Evolutionary conservation across 2,888 invertebrate genomes (phyloP).

Genomic region (Hyposoter dolosus): DNA sequence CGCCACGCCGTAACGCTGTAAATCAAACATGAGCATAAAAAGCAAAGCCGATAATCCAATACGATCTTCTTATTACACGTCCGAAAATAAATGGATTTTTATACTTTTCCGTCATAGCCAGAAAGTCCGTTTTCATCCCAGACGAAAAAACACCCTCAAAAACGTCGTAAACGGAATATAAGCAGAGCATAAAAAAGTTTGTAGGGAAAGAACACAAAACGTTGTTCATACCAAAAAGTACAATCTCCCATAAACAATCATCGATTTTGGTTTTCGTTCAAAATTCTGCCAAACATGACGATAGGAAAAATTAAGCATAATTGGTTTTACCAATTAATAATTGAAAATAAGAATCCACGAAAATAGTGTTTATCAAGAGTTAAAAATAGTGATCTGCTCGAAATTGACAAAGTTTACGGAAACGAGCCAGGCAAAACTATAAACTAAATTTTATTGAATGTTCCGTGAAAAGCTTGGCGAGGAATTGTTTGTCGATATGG

Average conservation of each 20-base stretch:
- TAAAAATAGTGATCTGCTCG: background rate
- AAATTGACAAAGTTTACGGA: background rate
- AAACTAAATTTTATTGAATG: constrained; percentile 13
- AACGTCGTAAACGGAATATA: constrained; percentile 49
- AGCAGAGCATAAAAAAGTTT: constrained; percentile 32
- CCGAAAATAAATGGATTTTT: constrained; percentile 38
- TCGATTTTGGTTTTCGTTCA: background rate
- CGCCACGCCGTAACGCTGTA: background rate
- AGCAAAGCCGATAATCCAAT: constrained; percentile 41
- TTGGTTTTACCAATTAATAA: background rate
- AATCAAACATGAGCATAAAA: background rate
- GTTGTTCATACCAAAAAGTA: background rate
- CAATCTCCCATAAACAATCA: background rate
- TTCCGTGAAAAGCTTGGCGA: background rate
- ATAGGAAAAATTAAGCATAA: background rate
- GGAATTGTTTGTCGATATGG: constrained; percentile 4
- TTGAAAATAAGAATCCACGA: background rate
- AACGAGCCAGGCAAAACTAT: background rate
- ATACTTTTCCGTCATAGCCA: constrained; percentile 5
- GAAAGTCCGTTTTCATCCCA: constrained; percentile 37
- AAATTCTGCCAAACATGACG: background rate
- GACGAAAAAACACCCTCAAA: constrained; percentile 42
- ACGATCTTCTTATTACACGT: constrained; percentile 28
- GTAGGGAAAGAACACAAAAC: constrained; percentile 22
- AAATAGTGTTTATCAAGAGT: background rate